Conservation (phyloP, 1,140 invertebrate genomes). For the Coelopa frigida region DNA sequence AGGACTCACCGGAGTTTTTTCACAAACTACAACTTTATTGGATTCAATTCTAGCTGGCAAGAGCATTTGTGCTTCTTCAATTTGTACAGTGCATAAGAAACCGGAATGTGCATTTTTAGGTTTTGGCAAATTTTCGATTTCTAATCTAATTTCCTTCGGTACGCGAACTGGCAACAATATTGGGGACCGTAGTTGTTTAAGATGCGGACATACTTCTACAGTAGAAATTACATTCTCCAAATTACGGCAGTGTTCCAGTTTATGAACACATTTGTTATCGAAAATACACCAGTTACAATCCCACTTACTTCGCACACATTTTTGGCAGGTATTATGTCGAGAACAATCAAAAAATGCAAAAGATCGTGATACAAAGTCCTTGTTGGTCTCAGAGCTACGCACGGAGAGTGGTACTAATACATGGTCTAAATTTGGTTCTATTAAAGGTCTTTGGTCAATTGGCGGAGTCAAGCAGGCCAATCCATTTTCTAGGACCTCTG, state of each 20-base stretch:
- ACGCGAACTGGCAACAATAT: conserved; percentile 83
- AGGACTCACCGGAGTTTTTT: conserved; percentile 67
- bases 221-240: conserved; percentile 69
- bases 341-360: conserved; percentile 94
- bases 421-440: conserved; percentile 77
- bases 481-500: conserved; percentile 69
- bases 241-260: conserved; percentile 70
- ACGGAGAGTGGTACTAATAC: conserved; percentile 87
- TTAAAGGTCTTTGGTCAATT: conserved; percentile 66
- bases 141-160: conserved; percentile 77
- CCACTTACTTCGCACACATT: conserved; percentile 84
- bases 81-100: conserved; percentile 85
- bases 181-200: conserved; percentile 55
- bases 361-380: conserved; percentile 87
- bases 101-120: conserved; percentile 77
- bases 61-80: conserved; percentile 82
- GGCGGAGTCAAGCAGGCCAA: conserved; percentile 80
- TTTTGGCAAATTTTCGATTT: conserved; percentile 84
- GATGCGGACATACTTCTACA: conserved; percentile 79
- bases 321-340: conserved; percentile 74
- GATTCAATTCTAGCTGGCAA: conserved; percentile 78
- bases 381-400: conserved; percentile 74
- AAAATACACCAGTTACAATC: conserved; percentile 94
- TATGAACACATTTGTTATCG: conserved; percentile 88
- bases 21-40: conserved; percentile 77